Base-by-base conservation (phyloP, 2,888 invertebrate genomes). In the Troglohyphantes excavatus region DNA sequence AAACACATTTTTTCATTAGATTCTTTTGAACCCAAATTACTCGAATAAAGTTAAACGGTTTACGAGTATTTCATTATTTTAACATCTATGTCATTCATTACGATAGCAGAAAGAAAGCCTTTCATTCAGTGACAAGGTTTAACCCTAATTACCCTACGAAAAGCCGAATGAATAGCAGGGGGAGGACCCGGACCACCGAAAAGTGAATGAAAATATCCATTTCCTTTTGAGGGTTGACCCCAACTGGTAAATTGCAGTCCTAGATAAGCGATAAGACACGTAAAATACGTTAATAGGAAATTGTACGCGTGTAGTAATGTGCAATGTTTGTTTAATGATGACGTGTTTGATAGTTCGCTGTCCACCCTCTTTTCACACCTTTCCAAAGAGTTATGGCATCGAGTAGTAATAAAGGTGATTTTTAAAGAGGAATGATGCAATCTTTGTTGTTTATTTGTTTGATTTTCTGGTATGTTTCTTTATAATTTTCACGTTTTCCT, bases 281-380 rank as follows among this genome's bases (percentile, higher is more conserved):
- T 53, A n/a, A 53, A 53, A 53, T 53, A 33, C 53, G 21, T 29
- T 53, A 75, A 84, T 67, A 53, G n/a, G 53, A n/a, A 53, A 53
- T 17, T 17, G n/a, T 53, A 53, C 53, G n/a, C 53, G 53, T 43
- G 43, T 29, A 7, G 61, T 65, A 63, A 63, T 21, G 63, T 39
- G 81, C 59, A 82, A 82, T 82, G 82, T 82, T 82, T 82, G 53
- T 68, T 68, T 82, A 70, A 82, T 82, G 33, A 19, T 68, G 33
- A 59, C 23, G 53, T 59, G 33, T 70, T 79, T 82, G 26, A 82
- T 82, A 29, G 13, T 59, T 29, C 0, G 29, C 19, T 61, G 46
- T 21, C 82, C 82, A 29, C 82, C 82, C 61, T n/a, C 23, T 82
- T 82, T 82, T 70, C 7, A 33, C 82, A 82, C 82, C 82, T 78